Base-by-base conservation (phyloP, 2,888 invertebrate genomes). In the Epistrophe grossulariae region DNA sequence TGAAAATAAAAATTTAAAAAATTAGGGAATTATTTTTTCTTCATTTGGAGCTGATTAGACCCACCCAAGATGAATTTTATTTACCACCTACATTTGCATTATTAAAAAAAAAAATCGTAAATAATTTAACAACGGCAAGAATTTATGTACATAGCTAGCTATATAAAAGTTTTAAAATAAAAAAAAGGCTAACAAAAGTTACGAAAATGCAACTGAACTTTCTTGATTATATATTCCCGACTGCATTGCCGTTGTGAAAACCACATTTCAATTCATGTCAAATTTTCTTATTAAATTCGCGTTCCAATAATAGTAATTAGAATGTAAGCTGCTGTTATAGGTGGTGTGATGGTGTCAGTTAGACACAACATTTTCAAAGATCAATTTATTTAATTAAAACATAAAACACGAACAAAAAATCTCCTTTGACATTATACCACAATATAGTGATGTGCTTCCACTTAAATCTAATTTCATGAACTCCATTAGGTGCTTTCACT, bases 261-360 rank as follows among this genome's bases (percentile, higher is more conserved):
- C 6, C 31, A 7, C 64, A 64, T 45, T 64, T 31, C 64, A 64
- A 45, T 64, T 48, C 15, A n/a, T 45, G 31, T 64, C 64, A 48
- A 64, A 64, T 31, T 10, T 64, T 28, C 15, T 17, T 64, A 45
- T 48, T 64, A 64, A 40, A 28, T 45, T 11, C 17, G 6, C 31
- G 13, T 48, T 48, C 24, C 3, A 24, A 24, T 24, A 24, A 0
- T 15, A 43, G 1, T 43, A 43, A 2, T 4, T 11, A 17, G 10
- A 38, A 6, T 7, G 6, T 40, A 15, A 15, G 15, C 15, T 15
- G 15, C 15, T 15, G 15, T 11, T 43, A 15, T 2, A 4, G 31
- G 31, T 7, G 0, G 31, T 28, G 28, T 64, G 45, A 3, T 24
- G 24, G 24, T 66, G 48, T 48, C 64, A 66, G n/a, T 10, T 66